These are phyloP conservation scores for Troides helena DNA, from an alignment of 2,888 invertebrate species.

Conservation along the genomic window DNA sequence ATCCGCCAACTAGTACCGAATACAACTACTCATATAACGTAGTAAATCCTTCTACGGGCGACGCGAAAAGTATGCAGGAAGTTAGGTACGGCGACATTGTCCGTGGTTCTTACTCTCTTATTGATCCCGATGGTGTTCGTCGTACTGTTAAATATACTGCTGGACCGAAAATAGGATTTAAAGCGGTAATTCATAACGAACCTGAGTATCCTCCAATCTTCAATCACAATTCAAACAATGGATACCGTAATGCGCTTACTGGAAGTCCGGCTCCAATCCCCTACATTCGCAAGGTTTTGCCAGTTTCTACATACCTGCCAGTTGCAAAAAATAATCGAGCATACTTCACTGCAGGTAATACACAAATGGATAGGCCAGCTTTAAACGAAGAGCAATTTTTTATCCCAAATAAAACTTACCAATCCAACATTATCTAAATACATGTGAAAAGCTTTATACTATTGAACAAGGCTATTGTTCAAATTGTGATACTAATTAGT, in stretches of 20 bases:
- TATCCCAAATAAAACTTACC: constrained; percentile 43
- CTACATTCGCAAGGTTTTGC: constrained; percentile 14
- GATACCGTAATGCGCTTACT: constrained; percentile 16
- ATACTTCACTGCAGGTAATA: constrained; percentile 57
- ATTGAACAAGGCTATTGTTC: neutral
- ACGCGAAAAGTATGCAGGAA: constrained; percentile 69
- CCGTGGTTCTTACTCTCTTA: constrained; percentile 63
- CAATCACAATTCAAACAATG: constrained; percentile 20
- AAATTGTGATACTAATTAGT: constrained; percentile 35
- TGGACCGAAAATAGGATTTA: constrained; percentile 76
- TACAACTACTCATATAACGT: constrained; percentile 72
- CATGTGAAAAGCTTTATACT: neutral
- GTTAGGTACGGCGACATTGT: constrained; percentile 62
- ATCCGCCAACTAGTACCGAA: constrained; percentile 57
- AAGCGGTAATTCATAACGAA: constrained; percentile 73
- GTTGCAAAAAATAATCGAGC: constrained; percentile 32
- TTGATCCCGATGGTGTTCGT: constrained; percentile 71
- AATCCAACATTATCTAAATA: constrained; percentile 18
- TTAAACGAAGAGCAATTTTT: constrained; percentile 56
- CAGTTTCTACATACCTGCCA: constrained; percentile 33
- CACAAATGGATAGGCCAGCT: constrained; percentile 36
- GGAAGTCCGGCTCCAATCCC: constrained; percentile 22
- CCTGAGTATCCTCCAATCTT: constrained; percentile 41
- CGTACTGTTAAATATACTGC: constrained; percentile 72
- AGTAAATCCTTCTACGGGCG: constrained; percentile 78